Conservation (phyloP, 2,797 vertebrate species). For the Megaceryle alcyon region DNA sequence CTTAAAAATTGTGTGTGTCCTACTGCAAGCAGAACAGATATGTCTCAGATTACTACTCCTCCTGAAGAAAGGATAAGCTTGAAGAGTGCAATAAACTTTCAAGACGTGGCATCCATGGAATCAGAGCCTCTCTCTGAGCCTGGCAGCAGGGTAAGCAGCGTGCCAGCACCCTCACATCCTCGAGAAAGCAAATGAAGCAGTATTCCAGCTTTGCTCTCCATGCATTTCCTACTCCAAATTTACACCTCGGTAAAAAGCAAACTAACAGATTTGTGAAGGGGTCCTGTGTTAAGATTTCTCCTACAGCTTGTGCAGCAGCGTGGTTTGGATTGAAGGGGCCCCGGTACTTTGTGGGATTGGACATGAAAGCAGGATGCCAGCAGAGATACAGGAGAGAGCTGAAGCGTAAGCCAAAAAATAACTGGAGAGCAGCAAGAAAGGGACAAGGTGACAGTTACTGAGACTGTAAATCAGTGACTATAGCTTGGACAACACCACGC, state of each 20-base stretch:
- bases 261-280: background rate
- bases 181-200: background rate
- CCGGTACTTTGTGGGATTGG: background rate
- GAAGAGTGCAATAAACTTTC: constrained; percentile 12
- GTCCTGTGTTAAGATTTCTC: background rate
- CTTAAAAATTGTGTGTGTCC: background rate
- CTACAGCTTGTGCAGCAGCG: background rate
- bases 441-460: background rate
- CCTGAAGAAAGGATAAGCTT: background rate
- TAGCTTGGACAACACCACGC: background rate
- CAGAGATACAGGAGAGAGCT: background rate
- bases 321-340: background rate
- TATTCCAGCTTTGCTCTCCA: background rate
- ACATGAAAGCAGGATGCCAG: background rate
- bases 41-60: background rate
- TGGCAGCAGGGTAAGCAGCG: background rate
- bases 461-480: background rate
- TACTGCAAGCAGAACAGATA: background rate
- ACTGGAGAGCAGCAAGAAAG: background rate
- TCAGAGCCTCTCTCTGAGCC: background rate
- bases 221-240: background rate
- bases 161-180: background rate
- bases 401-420: background rate
- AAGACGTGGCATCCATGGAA: background rate
- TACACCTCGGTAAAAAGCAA: background rate